Evolutionary conservation across 1,140 invertebrate genomes (phyloP).

Genomic region (Lethocerus indicus): DNA sequence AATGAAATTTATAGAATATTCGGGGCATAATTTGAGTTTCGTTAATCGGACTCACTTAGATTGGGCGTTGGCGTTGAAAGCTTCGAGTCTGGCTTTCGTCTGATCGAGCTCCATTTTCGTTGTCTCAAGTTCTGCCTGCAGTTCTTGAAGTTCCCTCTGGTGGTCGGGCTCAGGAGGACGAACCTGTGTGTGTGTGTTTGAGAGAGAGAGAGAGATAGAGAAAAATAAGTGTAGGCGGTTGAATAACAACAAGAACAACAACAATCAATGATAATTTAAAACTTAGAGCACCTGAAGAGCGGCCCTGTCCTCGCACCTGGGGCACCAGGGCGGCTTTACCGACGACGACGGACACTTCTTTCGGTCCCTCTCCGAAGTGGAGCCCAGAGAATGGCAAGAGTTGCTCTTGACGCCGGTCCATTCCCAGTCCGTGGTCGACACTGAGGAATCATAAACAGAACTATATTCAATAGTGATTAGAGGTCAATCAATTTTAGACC

Average conservation of each 20-base stretch:
- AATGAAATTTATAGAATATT: not conserved
- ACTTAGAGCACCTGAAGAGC: constrained; percentile 10
- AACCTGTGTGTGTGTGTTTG: too few relatives aligned
- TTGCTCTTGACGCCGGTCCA: constrained; percentile 9
- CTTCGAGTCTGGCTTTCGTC: constrained; percentile 27
- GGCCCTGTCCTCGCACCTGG: constrained; percentile 12
- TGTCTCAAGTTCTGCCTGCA: constrained; percentile 28
- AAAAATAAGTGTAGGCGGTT: too few relatives aligned
- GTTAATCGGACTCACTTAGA: constrained; percentile 10
- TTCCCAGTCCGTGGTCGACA: constrained; percentile 13
- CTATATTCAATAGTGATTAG: too few relatives aligned
- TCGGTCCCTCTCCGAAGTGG: not conserved
- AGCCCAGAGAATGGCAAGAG: constrained; percentile 14
- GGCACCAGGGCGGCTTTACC: constrained; percentile 12
- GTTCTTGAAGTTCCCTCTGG: constrained; percentile 20
- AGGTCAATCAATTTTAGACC: too few relatives aligned
- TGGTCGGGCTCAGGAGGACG: constrained; percentile 1
- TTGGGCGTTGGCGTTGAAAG: constrained; percentile 19
- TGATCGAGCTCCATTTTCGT: constrained; percentile 30
- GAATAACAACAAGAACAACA: too few relatives aligned
- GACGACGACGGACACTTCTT: constrained; percentile 1
- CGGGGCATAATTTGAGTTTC: not conserved
- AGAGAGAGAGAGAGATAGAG: too few relatives aligned
- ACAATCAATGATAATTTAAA: too few relatives aligned
- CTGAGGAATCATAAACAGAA: too few relatives aligned